These are phyloP conservation scores for Rhagophthalmus giganteus DNA, from an alignment of 2,888 invertebrate species.

Conservation along the genomic window DNA sequence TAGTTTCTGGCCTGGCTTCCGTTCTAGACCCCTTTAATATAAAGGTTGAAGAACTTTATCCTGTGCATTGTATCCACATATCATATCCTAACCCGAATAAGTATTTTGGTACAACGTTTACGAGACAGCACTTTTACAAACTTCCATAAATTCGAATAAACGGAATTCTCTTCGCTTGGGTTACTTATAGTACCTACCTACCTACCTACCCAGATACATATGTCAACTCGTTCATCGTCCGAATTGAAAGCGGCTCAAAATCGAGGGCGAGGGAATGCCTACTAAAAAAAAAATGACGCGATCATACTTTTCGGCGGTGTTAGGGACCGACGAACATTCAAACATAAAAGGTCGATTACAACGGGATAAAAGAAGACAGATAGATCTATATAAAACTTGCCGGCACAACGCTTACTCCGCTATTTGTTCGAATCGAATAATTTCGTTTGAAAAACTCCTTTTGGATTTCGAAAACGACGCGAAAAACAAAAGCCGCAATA, in stretches of 20 bases:
- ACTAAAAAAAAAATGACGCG: slow-evolving; percentile 21
- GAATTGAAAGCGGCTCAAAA: too few relatives aligned
- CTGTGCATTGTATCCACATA: slow-evolving; percentile 19
- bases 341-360: slow-evolving; percentile 27
- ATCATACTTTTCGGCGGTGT: slow-evolving; percentile 22
- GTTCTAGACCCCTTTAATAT: background rate
- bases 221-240: too few relatives aligned
- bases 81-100: slow-evolving; percentile 22
- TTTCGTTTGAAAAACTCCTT: slow-evolving; percentile 26
- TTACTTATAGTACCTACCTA: too few relatives aligned
- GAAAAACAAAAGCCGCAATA: slow-evolving; percentile 22
- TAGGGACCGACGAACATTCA: slow-evolving; percentile 9
- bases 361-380: slow-evolving; percentile 28
- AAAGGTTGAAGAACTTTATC: slow-evolving; percentile 17
- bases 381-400: slow-evolving; percentile 25
- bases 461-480: slow-evolving; percentile 12
- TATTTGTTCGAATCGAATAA: slow-evolving; percentile 29
- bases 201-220: too few relatives aligned
- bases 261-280: too few relatives aligned
- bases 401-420: slow-evolving; percentile 23
- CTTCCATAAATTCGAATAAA: slow-evolving; percentile 8
- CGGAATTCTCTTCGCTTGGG: too few relatives aligned
- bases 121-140: slow-evolving; percentile 11
- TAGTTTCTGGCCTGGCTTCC: slow-evolving; percentile 2
- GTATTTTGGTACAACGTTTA: slow-evolving; percentile 14